Conservation (phyloP, 2,888 invertebrate genomes). For the Amorpha juglandis region DNA sequence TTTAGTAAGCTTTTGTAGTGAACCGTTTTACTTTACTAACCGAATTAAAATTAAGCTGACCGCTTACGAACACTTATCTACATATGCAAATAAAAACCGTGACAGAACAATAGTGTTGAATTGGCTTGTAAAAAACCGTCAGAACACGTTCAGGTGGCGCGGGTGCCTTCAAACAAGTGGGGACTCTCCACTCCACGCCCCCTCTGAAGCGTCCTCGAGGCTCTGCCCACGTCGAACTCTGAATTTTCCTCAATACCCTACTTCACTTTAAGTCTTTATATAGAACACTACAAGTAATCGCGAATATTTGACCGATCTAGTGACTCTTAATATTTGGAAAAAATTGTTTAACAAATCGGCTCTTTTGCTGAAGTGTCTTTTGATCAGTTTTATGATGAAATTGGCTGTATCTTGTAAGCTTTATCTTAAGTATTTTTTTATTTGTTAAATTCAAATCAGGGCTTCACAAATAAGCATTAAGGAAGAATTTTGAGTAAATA, state of each 20-base stretch:
- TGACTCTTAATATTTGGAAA: conserved; percentile 7
- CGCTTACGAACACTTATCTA: not conserved
- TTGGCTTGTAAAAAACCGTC: conserved; percentile 56
- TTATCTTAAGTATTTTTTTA: not conserved
- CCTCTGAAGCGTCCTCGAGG: conserved; percentile 55
- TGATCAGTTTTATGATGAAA: conserved; percentile 10
- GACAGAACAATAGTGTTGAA: conserved; percentile 60
- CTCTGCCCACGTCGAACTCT: conserved; percentile 55
- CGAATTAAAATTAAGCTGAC: not conserved
- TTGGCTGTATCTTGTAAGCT: not conserved
- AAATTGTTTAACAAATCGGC: conserved; percentile 22
- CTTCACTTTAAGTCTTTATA: conserved; percentile 41
- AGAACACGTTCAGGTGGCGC: conserved; percentile 64
- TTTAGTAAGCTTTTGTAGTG: no score
- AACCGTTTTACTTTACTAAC: no score
- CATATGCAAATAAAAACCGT: conserved; percentile 30
- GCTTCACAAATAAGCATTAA: no score
- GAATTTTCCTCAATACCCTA: conserved; percentile 54
- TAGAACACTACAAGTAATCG: conserved; percentile 31
- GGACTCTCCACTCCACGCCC: conserved; percentile 47
- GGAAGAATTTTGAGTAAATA: no score
- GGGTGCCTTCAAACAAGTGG: conserved; percentile 45
- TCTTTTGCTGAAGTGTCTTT: not conserved
- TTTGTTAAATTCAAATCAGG: not conserved
- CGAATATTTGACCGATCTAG: conserved; percentile 16